Evolutionary conservation across 2,797 vertebrate species (phyloP), one percentile per base, ranked within the genome.

Genomic region (Mallotus villosus): DNA sequence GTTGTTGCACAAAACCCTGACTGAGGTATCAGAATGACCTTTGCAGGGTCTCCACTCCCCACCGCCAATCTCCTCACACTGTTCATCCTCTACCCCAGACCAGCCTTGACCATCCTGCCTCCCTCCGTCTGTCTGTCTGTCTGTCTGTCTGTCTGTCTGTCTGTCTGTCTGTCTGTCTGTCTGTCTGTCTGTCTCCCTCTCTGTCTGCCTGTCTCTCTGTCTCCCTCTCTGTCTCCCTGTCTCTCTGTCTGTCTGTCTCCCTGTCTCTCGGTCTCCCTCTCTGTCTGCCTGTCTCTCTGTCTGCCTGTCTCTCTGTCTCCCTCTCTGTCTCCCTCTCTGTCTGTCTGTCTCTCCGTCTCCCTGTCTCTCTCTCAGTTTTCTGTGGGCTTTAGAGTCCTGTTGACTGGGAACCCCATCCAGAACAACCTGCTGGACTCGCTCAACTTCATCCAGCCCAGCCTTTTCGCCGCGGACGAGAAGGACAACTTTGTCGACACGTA

Each of bases 401-500:
- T 99, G 77, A 98, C 96, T 0, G 97, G 97, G 51, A 99, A 96
- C 3, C 96, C 97, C 6, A 90, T 98, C 83, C 97, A 99, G 93
- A 99, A 99, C 88, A 96, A 88, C 83, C 93, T 99, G 4, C 91
- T 91, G 76, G 97, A 96, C 86, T 93, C 97, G 72, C 94, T 98
- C 74, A 92, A 82, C 84, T 94, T 97, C 82, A 93, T 97, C 82
- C 95, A 97, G 81, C 94, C 96, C 71, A 87, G 78, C 29, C 32
- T 94, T 76, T 99, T 98, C 74, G 80, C 92, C 3, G 74, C 79
- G 24, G 88, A 93, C 0, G 79, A 92, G 24, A 70, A 73, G 0
- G 94, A 94, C 27, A 81, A 85, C 66, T 99, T 99, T 74, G 84
- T 92, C 75, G 87, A 75, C 0, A 81, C 81, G 57, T 98, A 95